phyloP scores from a whole-genome alignment of 2,888 invertebrate genomes.

The Drosophila diplacantha region DNA sequence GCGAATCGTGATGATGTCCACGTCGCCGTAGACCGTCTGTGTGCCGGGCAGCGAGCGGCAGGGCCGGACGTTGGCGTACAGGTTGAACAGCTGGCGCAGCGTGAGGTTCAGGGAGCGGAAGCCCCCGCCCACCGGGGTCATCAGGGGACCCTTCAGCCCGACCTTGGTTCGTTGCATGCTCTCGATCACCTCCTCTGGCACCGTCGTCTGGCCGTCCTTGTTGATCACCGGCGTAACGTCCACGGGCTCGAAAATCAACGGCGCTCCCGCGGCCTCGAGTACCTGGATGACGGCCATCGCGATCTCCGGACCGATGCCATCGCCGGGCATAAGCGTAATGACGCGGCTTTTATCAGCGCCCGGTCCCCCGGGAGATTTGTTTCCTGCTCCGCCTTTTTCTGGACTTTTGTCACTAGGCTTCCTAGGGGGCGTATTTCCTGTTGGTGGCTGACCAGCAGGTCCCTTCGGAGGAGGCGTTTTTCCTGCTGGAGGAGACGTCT shows the following conservation, averaged over 20 bases:
- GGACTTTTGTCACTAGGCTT: neutral
- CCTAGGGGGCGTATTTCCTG: neutral
- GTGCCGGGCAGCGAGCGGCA: constrained; percentile 95
- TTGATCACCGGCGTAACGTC: constrained; percentile 95
- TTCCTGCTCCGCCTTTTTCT: neutral
- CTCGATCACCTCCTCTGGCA: constrained; percentile 96
- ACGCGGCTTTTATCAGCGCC: constrained; percentile 7
- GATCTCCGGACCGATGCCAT: constrained; percentile 99
- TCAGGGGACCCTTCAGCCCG: constrained; percentile 97
- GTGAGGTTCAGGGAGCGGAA: constrained; percentile 98
- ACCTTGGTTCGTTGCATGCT: constrained; percentile 96
- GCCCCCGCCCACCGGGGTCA: constrained; percentile 98
- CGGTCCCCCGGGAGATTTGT: neutral
- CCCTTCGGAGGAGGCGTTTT: neutral
- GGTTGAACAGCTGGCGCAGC: constrained; percentile 94
- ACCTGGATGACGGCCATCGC: constrained; percentile 97
- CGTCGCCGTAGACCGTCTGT: constrained; percentile 96
- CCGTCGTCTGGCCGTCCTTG: constrained; percentile 93
- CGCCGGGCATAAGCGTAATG: constrained; percentile 96
- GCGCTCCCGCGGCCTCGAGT: constrained; percentile 93
- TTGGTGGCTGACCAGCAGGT: neutral
- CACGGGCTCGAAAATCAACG: constrained; percentile 97
- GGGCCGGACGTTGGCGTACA: constrained; percentile 97
- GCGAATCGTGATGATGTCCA: constrained; percentile 97
- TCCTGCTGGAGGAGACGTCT: neutral